Conservation (phyloP, 1,140 invertebrate genomes). For the Leptinotarsa texana region DNA sequence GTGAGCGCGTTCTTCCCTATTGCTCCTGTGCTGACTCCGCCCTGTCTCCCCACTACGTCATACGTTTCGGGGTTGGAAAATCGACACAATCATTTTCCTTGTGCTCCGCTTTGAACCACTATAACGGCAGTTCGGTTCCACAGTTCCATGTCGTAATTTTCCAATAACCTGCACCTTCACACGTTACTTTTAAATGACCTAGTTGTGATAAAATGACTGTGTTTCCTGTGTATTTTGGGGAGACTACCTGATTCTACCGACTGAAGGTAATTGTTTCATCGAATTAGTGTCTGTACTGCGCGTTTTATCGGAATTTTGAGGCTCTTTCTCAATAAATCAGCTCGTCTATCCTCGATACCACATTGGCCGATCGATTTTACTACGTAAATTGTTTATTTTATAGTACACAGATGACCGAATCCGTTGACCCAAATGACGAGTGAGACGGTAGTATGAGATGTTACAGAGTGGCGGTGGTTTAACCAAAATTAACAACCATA, state of each 20-base stretch:
- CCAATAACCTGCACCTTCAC: too few species aligned
- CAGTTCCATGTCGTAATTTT: too few species aligned
- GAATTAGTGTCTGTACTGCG: too few species aligned
- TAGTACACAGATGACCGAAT: conserved; percentile 6
- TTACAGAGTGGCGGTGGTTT: not conserved
- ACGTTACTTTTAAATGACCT: too few species aligned
- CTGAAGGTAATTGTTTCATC: not conserved
- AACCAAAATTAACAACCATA: too few species aligned
- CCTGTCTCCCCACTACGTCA: not conserved
- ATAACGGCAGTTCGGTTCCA: too few species aligned
- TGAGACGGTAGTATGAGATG: not conserved
- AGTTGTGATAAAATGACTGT: not conserved
- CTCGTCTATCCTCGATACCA: not conserved
- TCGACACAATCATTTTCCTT: conserved; percentile 8
- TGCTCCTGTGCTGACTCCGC: not conserved
- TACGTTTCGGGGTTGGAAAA: not conserved
- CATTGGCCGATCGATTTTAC: conserved; percentile 1
- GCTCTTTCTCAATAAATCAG: too few species aligned
- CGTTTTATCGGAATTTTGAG: too few species aligned
- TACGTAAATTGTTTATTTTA: not conserved
- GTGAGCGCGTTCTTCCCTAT: not conserved
- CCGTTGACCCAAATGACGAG: not conserved
- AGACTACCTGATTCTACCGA: not conserved
- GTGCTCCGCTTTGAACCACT: not conserved
- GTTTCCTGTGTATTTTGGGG: not conserved